Conservation (phyloP, 1,140 invertebrate genomes). For the Danaus plexippus region DNA sequence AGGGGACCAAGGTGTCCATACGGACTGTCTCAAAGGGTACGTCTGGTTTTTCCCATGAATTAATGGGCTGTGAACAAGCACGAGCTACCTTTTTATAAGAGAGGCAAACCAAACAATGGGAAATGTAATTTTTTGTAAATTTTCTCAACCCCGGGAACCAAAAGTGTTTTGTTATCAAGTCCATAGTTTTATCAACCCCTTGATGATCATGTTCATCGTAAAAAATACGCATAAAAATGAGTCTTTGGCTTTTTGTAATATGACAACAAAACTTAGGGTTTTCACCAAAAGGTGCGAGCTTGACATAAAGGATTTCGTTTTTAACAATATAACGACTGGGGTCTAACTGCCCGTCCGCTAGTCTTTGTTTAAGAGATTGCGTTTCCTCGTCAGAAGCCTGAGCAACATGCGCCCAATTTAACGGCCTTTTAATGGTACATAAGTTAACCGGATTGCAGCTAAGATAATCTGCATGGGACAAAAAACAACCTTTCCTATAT, state of each 20-base stretch:
- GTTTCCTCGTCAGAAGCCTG: not conserved
- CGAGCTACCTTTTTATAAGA: slow-evolving; percentile 12
- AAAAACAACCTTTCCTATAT: too few relatives aligned
- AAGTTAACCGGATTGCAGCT: not conserved
- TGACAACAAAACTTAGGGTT: slow-evolving; percentile 1
- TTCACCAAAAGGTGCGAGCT: slow-evolving; percentile 5
- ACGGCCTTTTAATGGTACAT: slow-evolving; percentile 1
- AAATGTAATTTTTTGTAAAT: slow-evolving; percentile 8
- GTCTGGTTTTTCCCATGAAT: too few relatives aligned
- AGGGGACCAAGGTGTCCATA: slow-evolving; percentile 9
- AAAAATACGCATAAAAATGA: slow-evolving; percentile 8
- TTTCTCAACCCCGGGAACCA: slow-evolving; percentile 12
- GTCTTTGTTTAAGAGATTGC: slow-evolving; percentile 1
- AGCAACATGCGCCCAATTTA: slow-evolving; percentile 2
- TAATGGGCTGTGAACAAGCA: slow-evolving; percentile 7
- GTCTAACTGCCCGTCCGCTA: slow-evolving; percentile 6
- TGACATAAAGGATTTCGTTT: slow-evolving; percentile 7
- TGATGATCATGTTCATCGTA: slow-evolving; percentile 14
- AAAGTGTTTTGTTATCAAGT: slow-evolving; percentile 9
- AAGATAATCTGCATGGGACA: too few relatives aligned
- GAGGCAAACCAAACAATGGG: slow-evolving; percentile 12
- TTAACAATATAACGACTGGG: slow-evolving; percentile 1
- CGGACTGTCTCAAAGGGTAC: slow-evolving; percentile 3
- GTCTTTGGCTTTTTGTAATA: slow-evolving; percentile 9
- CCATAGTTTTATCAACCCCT: slow-evolving; percentile 12